A percentile compares a stretch with the other conserved stretches of the same genome.
These are phyloP conservation scores for Corynorhinus townsendii DNA, from an alignment of 2,113 vertebrate species.

Conservation along the genomic window DNA sequence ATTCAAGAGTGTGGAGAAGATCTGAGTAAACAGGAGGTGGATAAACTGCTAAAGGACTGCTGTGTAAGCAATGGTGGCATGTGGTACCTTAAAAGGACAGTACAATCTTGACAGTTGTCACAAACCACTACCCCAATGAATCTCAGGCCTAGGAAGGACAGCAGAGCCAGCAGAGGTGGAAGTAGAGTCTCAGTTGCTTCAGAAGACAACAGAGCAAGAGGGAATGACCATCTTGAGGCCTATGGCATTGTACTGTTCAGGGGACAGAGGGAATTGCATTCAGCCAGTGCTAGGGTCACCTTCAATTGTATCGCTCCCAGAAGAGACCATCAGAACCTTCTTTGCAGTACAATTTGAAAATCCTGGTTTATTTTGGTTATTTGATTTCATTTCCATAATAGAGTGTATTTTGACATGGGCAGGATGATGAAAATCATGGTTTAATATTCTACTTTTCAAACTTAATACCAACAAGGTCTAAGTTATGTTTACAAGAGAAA, in stretches of 20 bases:
- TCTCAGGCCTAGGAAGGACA: conserved; percentile 31
- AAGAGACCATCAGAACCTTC: conserved; percentile 65
- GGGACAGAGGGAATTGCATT: background rate
- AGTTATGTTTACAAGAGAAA: conserved; percentile 78
- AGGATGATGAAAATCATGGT: conserved; percentile 76
- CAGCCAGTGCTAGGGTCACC: background rate
- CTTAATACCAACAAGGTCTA: conserved; percentile 79
- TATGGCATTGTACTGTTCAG: background rate
- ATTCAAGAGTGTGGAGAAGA: conserved; percentile 90
- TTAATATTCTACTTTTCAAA: conserved; percentile 81
- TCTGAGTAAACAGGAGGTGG: conserved; percentile 89
- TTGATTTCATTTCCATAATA: conserved; percentile 75
- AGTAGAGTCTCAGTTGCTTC: conserved; percentile 20
- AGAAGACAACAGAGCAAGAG: conserved; percentile 58
- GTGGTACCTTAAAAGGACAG: conserved; percentile 98
- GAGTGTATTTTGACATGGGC: conserved; percentile 69
- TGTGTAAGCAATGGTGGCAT: conserved; percentile 92
- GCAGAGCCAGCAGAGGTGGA: conserved; percentile 40
- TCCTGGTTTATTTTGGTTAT: conserved; percentile 74
- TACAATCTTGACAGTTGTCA: conserved; percentile 91
- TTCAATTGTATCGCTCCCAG: background rate
- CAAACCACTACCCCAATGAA: background rate
- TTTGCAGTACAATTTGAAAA: conserved; percentile 71
- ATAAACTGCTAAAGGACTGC: conserved; percentile 97
- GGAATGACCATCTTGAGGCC: conserved; percentile 56